Evolutionary conservation across 2,113 vertebrate genomes (phyloP), one percentile per base, ranked within the genome.

Genomic region (Ictalurus furcatus): DNA sequence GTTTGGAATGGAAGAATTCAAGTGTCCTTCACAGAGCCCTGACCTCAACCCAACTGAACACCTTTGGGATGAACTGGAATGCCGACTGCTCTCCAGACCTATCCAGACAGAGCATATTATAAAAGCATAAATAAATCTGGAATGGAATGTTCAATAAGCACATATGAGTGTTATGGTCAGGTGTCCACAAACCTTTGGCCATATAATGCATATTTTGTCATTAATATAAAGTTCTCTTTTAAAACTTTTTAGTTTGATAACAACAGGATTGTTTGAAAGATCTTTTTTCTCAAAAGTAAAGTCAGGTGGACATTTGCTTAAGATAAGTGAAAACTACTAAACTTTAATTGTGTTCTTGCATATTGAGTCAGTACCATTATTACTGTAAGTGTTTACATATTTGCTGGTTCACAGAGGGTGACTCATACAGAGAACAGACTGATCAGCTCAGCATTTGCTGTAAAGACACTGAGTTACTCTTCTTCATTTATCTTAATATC

Each of bases 401-500:
- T 69, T 71, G 30, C 52, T 73, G 5, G 28, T 73, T 83, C 40
- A 83, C 14, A 88, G 34, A 44, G 6, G 6, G 12, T 8, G 13
- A 84, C 6, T 69, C 63, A 69, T 69, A 30, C 61, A 52, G 28
- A 85, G 40, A 52, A 84, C 82, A 65, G 16, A 84, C 21, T 76
- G 54, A 40, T 40, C 52, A 59, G 28, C 37, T 65, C 28, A 87
- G 40, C 40, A 86, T 23, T 40, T 40, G 21, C 44, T 85, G 11
- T 37, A 34, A 73, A 76, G 69, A 76, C 54, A 80, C 56, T 21
- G 74, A 87, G 28, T 56, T 76, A 78, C 28, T 52, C 73, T 65
- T 87, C 74, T 87, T 87, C 86, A 80, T 65, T 87, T 87, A 79
- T 63, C 23, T 40, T 79, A 48, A 63, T 63, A 87, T 87, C 17